phyloP scores from a whole-genome alignment of 2,888 invertebrate genomes.

The Apamea crenata region DNA sequence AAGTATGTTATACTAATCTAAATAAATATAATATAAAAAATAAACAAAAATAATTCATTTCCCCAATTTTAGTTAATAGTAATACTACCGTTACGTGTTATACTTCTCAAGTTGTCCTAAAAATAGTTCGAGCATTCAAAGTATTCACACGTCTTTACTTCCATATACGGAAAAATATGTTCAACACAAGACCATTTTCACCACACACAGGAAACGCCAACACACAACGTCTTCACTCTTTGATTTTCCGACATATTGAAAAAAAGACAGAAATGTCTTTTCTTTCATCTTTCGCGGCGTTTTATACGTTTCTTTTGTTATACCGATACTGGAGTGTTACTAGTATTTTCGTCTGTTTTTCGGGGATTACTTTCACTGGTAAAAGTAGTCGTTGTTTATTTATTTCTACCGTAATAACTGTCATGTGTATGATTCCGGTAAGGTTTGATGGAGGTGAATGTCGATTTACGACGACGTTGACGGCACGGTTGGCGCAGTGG shows the following conservation, averaged over 20 bases:
- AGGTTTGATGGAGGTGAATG: conserved; percentile 10
- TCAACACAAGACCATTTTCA: conserved; percentile 8
- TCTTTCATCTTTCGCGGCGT: conserved; percentile 52
- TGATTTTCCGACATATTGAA: conserved; percentile 55
- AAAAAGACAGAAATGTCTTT: conserved; percentile 37
- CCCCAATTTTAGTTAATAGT: not conserved
- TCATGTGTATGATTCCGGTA: conserved; percentile 2
- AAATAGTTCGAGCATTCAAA: not conserved
- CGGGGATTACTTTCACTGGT: not conserved
- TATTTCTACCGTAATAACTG: conserved; percentile 22
- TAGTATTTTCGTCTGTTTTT: conserved; percentile 34
- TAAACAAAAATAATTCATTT: too few species aligned
- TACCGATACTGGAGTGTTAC: conserved; percentile 25
- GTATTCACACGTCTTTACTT: not conserved
- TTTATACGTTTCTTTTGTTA: conserved; percentile 44
- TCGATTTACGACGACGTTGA: too few species aligned
- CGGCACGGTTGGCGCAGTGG: too few species aligned
- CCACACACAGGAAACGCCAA: conserved; percentile 1
- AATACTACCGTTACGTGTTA: too few species aligned
- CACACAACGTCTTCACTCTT: conserved; percentile 14
- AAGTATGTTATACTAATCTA: too few species aligned
- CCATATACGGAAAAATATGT: not conserved
- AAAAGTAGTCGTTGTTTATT: conserved; percentile 18
- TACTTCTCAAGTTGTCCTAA: not conserved
- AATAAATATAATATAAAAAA: too few species aligned